phyloP scores from a whole-genome alignment of 2,113 vertebrate species.

The Edolisoma coerulescens region DNA sequence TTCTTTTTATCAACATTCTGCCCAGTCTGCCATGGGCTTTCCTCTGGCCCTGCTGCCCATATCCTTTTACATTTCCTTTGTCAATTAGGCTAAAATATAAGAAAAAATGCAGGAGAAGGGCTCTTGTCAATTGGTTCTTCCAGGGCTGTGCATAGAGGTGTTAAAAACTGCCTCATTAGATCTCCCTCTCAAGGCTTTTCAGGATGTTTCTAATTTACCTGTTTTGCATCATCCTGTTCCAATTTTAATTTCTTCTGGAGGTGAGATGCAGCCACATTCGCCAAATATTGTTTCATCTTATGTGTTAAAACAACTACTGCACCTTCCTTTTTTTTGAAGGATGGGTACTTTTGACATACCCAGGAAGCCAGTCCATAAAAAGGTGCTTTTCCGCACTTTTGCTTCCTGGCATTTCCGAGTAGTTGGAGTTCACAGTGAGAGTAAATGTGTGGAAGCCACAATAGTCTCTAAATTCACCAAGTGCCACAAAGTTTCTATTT shows the following conservation, averaged over 20 bases:
- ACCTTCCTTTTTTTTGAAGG: background rate
- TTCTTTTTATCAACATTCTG: background rate
- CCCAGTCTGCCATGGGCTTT: background rate
- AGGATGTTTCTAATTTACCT: background rate
- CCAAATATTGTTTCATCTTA: background rate
- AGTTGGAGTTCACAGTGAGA: background rate
- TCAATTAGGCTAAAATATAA: background rate
- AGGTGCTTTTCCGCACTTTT: background rate
- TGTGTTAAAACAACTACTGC: background rate
- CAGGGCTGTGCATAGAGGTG: background rate
- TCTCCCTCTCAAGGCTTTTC: background rate
- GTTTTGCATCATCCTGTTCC: background rate
- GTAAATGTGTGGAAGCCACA: accelerated
- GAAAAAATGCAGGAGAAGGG: background rate
- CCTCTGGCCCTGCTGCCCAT: background rate
- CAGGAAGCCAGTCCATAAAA: background rate
- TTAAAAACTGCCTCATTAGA: background rate
- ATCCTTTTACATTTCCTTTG: background rate
- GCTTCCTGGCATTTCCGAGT: background rate
- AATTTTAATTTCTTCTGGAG: background rate
- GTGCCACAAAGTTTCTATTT: background rate
- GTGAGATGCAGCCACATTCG: background rate
- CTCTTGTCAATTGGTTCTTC: background rate
- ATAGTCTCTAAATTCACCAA: background rate
- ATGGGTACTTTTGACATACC: background rate